Base-by-base conservation (phyloP, 2,113 vertebrate species). In the cattle (Bos taurus) region DNA sequence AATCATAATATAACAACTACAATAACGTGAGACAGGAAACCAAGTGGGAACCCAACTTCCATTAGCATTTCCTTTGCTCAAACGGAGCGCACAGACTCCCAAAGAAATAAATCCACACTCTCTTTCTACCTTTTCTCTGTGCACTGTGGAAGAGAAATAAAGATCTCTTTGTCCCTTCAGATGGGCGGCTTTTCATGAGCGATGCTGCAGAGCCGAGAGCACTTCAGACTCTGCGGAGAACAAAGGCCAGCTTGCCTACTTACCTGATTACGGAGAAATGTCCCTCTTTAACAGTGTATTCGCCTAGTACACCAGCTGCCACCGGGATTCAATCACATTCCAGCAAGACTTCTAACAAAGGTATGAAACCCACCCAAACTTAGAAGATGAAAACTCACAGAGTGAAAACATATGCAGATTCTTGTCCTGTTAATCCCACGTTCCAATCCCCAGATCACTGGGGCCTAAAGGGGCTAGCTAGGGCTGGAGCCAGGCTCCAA, bases 261-360 rank as follows among this genome's bases (percentile, higher is more conserved):
- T 89, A 96, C 97, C 98, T 98, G 96, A 98, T 98, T 97, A 97
- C 97, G 96, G 92, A 86, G 93, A 97, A 98, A 91, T 64, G 94
- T 86, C 98, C 97, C 89, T 92, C 81, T 97, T 94, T 86, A 96
- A 96, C 90, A 95, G 74, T 74, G 82, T 94, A 97, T 97, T 97
- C 95, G 97, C 94, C 96, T 50, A 86, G 50, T 91, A 88, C 88
- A 94, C 95, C 88, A 88, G 90, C 95, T 97, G 95, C 83, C 92
- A 97, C 80, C 71, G 7, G 33, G 60, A 97, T 78, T 94, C 90
- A 95, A n/a, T 95, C 92, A 96, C 87, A 52, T 88, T 71, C 77
- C 84, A 81, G 57, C 54, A n/a, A 43, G 97, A 74, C 94, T 95
- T 94, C 82, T 91, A 81, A 96, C 48, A 88, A 90, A 43, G 36